Evolutionary conservation across 2,113 vertebrate genomes (phyloP), one percentile per base, ranked within the genome.

Genomic region (Upupa epops): DNA sequence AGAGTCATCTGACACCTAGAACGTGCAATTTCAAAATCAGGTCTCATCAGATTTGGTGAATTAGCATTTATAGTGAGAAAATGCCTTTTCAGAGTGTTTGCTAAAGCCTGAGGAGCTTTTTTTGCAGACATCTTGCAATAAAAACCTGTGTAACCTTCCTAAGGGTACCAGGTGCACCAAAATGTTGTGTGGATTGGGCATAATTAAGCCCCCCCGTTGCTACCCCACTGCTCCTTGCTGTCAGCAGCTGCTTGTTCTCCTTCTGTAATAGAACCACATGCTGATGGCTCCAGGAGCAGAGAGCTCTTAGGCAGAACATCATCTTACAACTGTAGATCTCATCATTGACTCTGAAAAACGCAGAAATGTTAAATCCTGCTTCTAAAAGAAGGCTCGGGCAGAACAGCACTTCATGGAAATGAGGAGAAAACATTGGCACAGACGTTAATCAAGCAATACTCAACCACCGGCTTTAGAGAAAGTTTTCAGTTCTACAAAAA

Each of bases 161-260:
- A 34, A 88, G 68, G 76, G 56, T 63, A 60, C 88, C 92, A 92
- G 94, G 69, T 88, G 92, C 75, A n/a, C 72, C 8, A 60, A 64
- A 85, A 81, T 40, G 37, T 12, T 16, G 48, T 51, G 64, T 64
- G 70, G n/a, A 77, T 55, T 37, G 86, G 65, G 76, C 29, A 46
- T 74, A 86, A 94, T 93, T 66, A 74, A 94, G 48, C 56, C 56
- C 40, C n/a, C 69, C 68, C 73, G 76, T 63, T 83, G 86, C 64
- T 91, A 56, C 21, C 40, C 66, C 56, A 1, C 65, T 83, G 63
- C 68, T 94, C 52, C 83, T 55, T 86, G 64, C 64, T 7, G 0
- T 63, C 63, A 86, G 88, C 94, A 94, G 86, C 88, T 94, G 94
- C 68, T 94, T 83, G 68, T 77, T 93, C 83, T 70, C 83, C 14